Evolutionary conservation across 2,888 invertebrate species (phyloP).

Genomic region (Nephrocerus scutellatus): DNA sequence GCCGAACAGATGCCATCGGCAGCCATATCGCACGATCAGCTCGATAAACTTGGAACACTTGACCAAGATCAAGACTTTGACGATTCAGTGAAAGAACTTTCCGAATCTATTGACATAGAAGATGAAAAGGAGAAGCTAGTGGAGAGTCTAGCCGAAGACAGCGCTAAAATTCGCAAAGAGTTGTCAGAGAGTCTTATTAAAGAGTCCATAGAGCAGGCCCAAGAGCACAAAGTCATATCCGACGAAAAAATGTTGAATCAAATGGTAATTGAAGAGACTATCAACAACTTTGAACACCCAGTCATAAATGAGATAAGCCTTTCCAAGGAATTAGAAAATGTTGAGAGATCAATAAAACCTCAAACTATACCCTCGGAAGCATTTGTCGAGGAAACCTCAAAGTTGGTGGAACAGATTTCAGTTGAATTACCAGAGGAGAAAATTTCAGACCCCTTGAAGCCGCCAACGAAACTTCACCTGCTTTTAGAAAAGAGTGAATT

Average conservation of each 20-base stretch:
- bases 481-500: conserved; percentile 43
- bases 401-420: too few relatives aligned
- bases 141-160: conserved; percentile 20
- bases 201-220: too few relatives aligned
- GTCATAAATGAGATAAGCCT: neutral
- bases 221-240: too few relatives aligned
- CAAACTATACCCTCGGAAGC: too few relatives aligned
- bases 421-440: conserved; percentile 1
- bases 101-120: conserved; percentile 25
- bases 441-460: conserved; percentile 1
- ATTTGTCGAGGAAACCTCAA: too few relatives aligned
- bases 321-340: too few relatives aligned
- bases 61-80: conserved; percentile 36
- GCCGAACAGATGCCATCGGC: conserved; percentile 20
- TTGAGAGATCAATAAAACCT: too few relatives aligned
- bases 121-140: conserved; percentile 14
- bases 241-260: too few relatives aligned
- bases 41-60: too few relatives aligned
- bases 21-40: conserved; percentile 25
- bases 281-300: neutral
- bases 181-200: too few relatives aligned
- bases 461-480: conserved; percentile 31
- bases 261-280: too few relatives aligned
- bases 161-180: neutral
- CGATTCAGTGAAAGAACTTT: conserved; percentile 36